A percentile compares a stretch with the other conserved stretches of the same genome.
phyloP scores from a whole-genome alignment of 2,113 vertebrate genomes.

The Sciurus niger region DNA sequence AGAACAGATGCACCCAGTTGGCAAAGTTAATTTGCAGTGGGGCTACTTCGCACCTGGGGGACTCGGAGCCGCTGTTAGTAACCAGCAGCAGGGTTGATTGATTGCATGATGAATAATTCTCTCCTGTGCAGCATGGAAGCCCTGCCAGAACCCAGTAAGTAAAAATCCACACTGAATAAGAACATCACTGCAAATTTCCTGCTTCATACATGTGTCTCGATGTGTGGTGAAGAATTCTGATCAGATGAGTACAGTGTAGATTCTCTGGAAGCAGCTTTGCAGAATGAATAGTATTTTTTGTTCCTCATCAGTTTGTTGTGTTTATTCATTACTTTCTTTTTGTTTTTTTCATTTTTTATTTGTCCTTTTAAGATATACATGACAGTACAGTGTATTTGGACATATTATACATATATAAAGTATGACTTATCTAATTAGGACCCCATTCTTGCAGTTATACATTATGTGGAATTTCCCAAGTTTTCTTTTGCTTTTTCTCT shows the following conservation, averaged over 20 bases:
- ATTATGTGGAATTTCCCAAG: too few species aligned
- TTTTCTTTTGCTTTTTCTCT: too few species aligned
- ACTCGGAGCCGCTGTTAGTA: neutral
- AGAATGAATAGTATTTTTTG: neutral
- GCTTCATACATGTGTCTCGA: neutral
- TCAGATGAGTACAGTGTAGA: neutral
- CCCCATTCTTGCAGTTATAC: too few species aligned
- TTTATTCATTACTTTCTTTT: neutral
- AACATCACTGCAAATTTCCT: neutral
- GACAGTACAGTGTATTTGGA: too few species aligned
- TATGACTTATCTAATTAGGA: too few species aligned
- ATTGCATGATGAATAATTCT: conserved; percentile 12
- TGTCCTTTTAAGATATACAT: neutral
- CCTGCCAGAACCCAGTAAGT: neutral
- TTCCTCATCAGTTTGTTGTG: conserved; percentile 29
- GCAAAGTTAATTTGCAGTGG: neutral
- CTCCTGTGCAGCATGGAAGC: neutral
- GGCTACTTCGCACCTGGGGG: neutral
- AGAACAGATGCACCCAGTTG: neutral
- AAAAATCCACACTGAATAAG: neutral
- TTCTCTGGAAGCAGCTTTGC: neutral
- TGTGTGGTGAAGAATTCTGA: conserved; percentile 4
- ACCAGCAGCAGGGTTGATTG: neutral
- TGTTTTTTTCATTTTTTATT: too few species aligned
- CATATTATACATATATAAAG: too few species aligned